Conservation (phyloP, 1,140 invertebrate genomes). For the Trissolcus basalis region DNA sequence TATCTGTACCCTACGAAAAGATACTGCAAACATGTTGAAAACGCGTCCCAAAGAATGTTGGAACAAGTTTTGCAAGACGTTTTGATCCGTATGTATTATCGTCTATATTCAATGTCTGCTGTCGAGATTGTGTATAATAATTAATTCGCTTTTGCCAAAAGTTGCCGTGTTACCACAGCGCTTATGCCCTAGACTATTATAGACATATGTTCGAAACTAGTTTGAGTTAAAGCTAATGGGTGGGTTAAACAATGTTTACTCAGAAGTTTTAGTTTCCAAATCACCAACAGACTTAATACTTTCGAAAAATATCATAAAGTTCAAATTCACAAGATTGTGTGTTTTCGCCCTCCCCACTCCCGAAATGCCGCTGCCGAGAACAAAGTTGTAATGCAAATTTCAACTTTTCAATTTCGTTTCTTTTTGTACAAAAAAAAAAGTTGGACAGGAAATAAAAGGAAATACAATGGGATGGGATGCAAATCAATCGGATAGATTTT, state of each 20-base stretch:
- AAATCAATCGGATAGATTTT: no score
- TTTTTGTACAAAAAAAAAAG: no score
- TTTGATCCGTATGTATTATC: neutral
- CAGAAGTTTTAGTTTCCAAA: slow-evolving; percentile 47
- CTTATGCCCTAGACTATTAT: slow-evolving; percentile 51
- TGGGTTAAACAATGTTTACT: slow-evolving; percentile 49
- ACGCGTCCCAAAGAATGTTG: no score
- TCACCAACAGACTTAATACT: slow-evolving; percentile 37
- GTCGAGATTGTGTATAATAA: slow-evolving; percentile 36
- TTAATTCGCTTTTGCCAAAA: slow-evolving; percentile 51
- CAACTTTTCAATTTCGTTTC: no score
- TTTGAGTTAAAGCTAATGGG: slow-evolving; percentile 51
- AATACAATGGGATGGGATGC: no score
- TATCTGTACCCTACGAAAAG: no score
- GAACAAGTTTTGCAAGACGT: no score
- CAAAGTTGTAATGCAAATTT: no score
- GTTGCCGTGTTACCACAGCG: slow-evolving; percentile 45
- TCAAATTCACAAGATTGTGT: neutral
- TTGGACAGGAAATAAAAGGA: no score
- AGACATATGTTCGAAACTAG: slow-evolving; percentile 51
- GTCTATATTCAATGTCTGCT: slow-evolving; percentile 26
- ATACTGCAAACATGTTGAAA: no score
- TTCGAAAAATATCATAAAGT: slow-evolving; percentile 11
- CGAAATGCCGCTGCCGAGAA: no score
- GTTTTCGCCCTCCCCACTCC: no score